These are phyloP conservation scores for Philotrypesis tridentata DNA, from an alignment of 1,140 invertebrate species.

Conservation along the genomic window DNA sequence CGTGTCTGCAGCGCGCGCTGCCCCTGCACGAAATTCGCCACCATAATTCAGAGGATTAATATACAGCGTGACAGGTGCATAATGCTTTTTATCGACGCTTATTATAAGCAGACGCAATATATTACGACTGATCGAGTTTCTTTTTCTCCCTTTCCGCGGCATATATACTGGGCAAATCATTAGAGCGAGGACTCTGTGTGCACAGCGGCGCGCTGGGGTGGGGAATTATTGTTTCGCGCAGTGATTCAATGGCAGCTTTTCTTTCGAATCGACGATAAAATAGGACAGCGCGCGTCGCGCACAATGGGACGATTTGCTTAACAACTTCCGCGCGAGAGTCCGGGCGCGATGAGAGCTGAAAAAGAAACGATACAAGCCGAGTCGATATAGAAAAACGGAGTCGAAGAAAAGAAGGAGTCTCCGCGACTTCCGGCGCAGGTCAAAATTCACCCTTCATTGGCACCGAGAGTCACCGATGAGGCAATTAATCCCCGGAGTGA, in stretches of 20 bases:
- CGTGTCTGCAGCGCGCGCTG: too few relatives aligned
- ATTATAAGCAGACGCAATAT: background rate
- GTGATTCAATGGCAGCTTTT: slow-evolving; percentile 1
- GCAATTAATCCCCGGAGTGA: slow-evolving; percentile 20
- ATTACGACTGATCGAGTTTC: background rate
- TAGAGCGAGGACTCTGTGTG: background rate
- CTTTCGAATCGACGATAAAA: slow-evolving; percentile 17
- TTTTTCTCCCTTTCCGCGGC: background rate
- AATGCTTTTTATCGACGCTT: slow-evolving; percentile 20
- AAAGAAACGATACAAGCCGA: too few relatives aligned
- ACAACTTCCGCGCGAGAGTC: background rate
- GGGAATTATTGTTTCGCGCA: background rate
- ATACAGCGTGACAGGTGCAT: slow-evolving; percentile 26
- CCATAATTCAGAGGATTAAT: slow-evolving; percentile 38
- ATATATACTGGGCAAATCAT: too few relatives aligned
- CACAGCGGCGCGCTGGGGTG: too few relatives aligned
- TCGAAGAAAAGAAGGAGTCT: too few relatives aligned
- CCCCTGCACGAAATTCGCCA: background rate
- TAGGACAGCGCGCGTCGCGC: background rate
- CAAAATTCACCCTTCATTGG: background rate
- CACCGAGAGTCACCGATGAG: slow-evolving; percentile 8
- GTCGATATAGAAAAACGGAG: too few relatives aligned
- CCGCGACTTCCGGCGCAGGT: too few relatives aligned
- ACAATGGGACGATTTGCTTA: slow-evolving; percentile 7
- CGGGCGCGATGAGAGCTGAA: too few relatives aligned